phyloP scores from a whole-genome alignment of 2,113 vertebrate species.

The Atherinomorus stipes region DNA sequence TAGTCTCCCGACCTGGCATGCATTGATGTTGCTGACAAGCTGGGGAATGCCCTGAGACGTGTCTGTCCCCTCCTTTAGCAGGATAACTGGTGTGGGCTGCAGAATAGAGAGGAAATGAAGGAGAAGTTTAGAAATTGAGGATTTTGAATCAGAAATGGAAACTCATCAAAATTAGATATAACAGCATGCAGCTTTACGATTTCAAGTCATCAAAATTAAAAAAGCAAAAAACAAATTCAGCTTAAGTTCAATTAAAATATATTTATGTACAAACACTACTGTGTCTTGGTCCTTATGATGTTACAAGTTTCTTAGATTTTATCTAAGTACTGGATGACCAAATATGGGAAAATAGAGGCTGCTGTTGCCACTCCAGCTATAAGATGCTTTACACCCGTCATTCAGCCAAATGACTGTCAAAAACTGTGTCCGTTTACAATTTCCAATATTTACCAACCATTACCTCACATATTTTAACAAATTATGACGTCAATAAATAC shows the following conservation, averaged over 20 bases:
- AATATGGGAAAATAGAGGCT: neutral
- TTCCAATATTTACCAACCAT: neutral
- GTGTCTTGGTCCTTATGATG: too few species aligned
- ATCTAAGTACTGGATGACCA: neutral
- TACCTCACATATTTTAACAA: neutral
- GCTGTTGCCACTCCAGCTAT: neutral
- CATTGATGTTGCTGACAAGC: slow-evolving; percentile 97
- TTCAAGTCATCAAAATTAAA: too few species aligned
- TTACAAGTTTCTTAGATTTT: too few species aligned
- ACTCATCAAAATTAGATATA: too few species aligned
- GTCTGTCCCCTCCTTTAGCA: slow-evolving; percentile 97
- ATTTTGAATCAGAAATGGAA: neutral
- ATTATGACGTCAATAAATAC: neutral
- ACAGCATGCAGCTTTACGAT: too few species aligned
- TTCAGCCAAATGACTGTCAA: slow-evolving; percentile 5
- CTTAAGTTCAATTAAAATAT: too few species aligned
- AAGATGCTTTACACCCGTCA: neutral
- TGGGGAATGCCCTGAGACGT: slow-evolving; percentile 95
- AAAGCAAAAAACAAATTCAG: too few species aligned
- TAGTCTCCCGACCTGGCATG: slow-evolving; percentile 86
- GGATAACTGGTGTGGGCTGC: slow-evolving; percentile 93
- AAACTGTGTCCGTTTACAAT: neutral
- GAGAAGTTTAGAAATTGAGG: neutral
- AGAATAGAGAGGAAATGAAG: neutral
- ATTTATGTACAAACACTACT: too few species aligned